Base-by-base conservation (phyloP, 2,888 invertebrate species). In the Epistrophella euchroma region DNA sequence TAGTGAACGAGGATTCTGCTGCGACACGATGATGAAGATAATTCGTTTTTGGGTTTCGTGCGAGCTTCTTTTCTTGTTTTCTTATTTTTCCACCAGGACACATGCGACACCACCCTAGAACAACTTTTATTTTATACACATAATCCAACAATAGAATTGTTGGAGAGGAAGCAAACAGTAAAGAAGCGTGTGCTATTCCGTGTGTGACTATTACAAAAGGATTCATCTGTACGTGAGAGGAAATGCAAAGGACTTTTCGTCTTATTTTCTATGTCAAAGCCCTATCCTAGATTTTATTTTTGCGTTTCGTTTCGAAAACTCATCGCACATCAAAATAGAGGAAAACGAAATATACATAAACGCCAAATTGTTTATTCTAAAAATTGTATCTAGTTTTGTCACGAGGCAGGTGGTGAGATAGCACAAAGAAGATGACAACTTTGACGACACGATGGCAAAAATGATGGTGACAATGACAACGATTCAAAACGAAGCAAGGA, bases 151-250 rank as follows among this genome's bases (percentile, higher is more conserved):
- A 74, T 64, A n/a, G 64, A 60, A 82, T 45, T 47, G 25, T 66
- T 52, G 17, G 17, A 62, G 40, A 70, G 72, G 70, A 76, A 76
- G 58, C 50, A 40, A 77, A 85, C 58, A 22, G 15, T 56, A 43
- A 66, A 66, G 37, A 28, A 75, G 72, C 81, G 76, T 85, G 76
- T 76, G 76, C 50, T 60, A 72, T 81, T 85, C 60, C 70, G 76
- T 76, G 85, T 85, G 80, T 73, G 81, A 80, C 72, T 81, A 85
- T 85, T 85, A 85, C 85, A 81, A 85, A 85, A 85, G 85, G 80
- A 80, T 85, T 80, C 76, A 37, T 55, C 58, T 45, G 73, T 85
- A 85, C 85, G 85, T 85, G 85, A 85, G 80, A 77, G 70, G 85
- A 85, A 85, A 85, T 81, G 80, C 81, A 85, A 85, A 76, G 50